phyloP scores from a whole-genome alignment of 1,140 invertebrate species.

The Bombus terrestris region DNA sequence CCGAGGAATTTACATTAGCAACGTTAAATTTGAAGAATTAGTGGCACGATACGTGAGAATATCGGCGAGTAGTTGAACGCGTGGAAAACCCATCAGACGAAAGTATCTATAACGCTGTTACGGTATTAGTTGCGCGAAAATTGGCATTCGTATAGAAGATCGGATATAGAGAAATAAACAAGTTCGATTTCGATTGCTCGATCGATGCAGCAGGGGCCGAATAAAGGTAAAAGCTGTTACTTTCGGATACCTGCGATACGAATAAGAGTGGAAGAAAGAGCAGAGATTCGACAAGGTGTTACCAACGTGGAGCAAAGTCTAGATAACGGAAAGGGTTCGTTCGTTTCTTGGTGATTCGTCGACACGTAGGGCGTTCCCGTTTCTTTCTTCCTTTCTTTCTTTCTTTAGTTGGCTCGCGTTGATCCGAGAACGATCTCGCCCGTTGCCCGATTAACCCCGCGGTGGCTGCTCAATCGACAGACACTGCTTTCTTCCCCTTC shows the following conservation, averaged over 20 bases:
- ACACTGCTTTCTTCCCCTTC: conserved; percentile 52
- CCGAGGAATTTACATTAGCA: neutral
- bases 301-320: neutral
- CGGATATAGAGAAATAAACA: neutral
- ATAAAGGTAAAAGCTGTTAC: neutral
- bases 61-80: neutral
- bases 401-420: neutral
- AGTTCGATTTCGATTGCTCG: neutral
- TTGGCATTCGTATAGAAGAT: neutral
- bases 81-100: neutral
- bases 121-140: neutral
- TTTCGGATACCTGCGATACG: neutral
- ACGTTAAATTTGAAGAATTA: neutral
- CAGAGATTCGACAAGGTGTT: neutral
- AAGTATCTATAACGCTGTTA: neutral
- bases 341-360: conserved; percentile 1
- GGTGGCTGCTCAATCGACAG: conserved; percentile 46
- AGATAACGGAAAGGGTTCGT: conserved; percentile 16
- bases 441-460: conserved; percentile 58
- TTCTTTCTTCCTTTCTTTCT: neutral
- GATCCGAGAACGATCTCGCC: conserved; percentile 20
- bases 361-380: conserved; percentile 27
- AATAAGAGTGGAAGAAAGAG: neutral
- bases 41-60: neutral
- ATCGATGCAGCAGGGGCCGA: neutral